Evolutionary conservation across 1,140 invertebrate genomes (phyloP).

Genomic region (Cherax quadricarinatus): DNA sequence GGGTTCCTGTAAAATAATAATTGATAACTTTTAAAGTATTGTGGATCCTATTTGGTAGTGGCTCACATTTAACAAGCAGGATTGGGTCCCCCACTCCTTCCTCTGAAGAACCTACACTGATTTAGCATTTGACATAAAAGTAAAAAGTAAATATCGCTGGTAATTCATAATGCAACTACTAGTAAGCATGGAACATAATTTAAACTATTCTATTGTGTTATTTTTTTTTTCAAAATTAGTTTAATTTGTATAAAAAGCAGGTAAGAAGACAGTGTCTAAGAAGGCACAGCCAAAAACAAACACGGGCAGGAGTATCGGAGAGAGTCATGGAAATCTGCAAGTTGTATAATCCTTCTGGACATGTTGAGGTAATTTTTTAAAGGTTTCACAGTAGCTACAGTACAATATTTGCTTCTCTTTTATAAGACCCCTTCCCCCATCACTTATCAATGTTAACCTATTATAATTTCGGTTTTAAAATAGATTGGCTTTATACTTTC

Average conservation of each 20-base stretch:
- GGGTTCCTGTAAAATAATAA: too few relatives aligned
- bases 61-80: neutral
- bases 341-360: conserved; percentile 87
- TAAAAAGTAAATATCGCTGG: neutral
- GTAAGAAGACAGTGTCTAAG: neutral
- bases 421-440: neutral
- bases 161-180: too few relatives aligned
- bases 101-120: neutral
- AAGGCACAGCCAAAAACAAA: conserved; percentile 62
- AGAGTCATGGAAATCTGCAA: conserved; percentile 87
- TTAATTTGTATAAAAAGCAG: neutral
- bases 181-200: neutral
- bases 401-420: neutral
- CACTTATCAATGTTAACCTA: conserved; percentile 61
- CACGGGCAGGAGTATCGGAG: conserved; percentile 81
- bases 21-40: too few relatives aligned
- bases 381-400: conserved; percentile 17
- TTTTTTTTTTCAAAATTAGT: neutral
- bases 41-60: too few relatives aligned
- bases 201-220: neutral
- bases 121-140: too few relatives aligned
- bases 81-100: neutral
- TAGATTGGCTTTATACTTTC: conserved; percentile 75
- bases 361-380: conserved; percentile 83
- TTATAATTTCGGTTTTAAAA: conserved; percentile 72